These are phyloP conservation scores for Rhinichthys klamathensis DNA, from an alignment of 2,113 vertebrate species.

Conservation along the genomic window DNA sequence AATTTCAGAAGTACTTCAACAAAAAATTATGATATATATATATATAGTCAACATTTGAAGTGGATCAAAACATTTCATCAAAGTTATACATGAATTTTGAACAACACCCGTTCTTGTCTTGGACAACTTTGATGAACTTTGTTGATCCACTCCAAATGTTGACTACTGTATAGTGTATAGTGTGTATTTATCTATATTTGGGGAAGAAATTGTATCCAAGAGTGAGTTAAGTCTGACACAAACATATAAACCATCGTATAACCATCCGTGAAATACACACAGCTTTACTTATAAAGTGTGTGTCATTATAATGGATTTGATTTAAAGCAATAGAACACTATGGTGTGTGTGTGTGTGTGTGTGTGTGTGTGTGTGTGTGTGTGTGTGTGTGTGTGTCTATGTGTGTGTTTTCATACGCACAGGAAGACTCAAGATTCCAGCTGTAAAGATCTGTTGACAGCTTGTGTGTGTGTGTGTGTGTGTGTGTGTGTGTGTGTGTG, in stretches of 20 bases:
- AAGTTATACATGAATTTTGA: too few species aligned
- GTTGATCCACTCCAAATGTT: too few species aligned
- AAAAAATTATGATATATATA: constrained; percentile 24
- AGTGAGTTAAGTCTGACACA: not conserved
- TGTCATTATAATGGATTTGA: not conserved
- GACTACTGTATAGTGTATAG: not conserved
- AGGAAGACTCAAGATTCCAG: constrained; percentile 65
- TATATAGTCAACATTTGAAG: not conserved
- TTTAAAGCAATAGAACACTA: not conserved
- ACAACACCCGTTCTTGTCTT: too few species aligned
- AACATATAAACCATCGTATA: not conserved
- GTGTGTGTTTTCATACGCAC: constrained; percentile 32
- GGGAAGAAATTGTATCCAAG: not conserved
- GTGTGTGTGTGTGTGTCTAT: constrained; percentile 23
- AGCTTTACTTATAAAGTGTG: not conserved
- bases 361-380: not conserved
- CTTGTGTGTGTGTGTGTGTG: constrained; percentile 26
- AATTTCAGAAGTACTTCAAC: constrained; percentile 74
- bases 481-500: constrained; percentile 7
- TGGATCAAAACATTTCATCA: too few species aligned
- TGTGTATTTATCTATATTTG: not conserved
- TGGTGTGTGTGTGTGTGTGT: not conserved
- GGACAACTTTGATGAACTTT: too few species aligned
- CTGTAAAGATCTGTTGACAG: constrained; percentile 52
- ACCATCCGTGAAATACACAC: not conserved